phyloP scores from a whole-genome alignment of 2,113 vertebrate species.

The Apeltes quadracus region DNA sequence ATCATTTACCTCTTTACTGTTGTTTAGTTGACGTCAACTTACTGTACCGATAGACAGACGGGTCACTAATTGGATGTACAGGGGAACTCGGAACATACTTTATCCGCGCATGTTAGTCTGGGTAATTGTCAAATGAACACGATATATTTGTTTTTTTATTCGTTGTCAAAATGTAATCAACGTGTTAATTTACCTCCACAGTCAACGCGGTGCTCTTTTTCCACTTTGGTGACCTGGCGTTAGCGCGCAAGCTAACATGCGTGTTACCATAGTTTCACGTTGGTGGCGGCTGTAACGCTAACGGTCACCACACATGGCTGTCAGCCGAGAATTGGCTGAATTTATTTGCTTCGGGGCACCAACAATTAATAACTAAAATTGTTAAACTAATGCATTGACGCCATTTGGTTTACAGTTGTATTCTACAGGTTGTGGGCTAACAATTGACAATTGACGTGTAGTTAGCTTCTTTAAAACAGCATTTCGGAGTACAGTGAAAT shows the following conservation, averaged over 20 bases:
- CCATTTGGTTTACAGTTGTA: rapidly evolving
- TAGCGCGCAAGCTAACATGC: slow-evolving; percentile 49
- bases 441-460: not conserved
- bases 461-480: not conserved
- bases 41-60: not conserved
- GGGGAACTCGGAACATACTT: not conserved
- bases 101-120: not conserved
- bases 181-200: not conserved
- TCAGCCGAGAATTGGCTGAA: slow-evolving; percentile 36
- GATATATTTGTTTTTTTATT: not conserved
- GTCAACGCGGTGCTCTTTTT: not conserved
- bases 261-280: slow-evolving; percentile 25
- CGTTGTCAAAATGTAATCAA: rapidly evolving
- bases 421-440: not conserved
- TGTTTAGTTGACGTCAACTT: not conserved
- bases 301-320: slow-evolving; percentile 54
- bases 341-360: not conserved
- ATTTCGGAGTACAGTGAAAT: not conserved
- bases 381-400: not conserved
- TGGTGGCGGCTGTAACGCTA: slow-evolving; percentile 40
- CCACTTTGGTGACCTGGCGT: not conserved
- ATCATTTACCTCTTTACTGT: not conserved
- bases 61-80: slow-evolving; percentile 29
- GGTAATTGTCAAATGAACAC: not conserved
- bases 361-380: not conserved